phyloP scores from a whole-genome alignment of 2,888 invertebrate species.

The Agrilus cyanescens region DNA sequence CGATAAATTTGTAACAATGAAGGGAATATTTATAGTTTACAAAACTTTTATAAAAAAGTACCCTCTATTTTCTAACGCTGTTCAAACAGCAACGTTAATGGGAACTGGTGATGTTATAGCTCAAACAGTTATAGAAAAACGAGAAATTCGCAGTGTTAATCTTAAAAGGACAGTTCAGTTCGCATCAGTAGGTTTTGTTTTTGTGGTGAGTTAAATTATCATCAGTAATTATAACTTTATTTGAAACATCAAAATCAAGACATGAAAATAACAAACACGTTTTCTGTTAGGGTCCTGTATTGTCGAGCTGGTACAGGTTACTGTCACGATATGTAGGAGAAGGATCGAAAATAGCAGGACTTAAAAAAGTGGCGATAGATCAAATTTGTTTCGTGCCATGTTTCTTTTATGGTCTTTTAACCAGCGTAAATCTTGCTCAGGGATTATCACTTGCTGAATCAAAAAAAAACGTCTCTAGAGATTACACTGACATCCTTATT shows the following conservation, averaged over 20 bases:
- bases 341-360: conserved; percentile 39
- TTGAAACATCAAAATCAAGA: neutral
- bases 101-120: conserved; percentile 66
- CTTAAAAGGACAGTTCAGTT: conserved; percentile 49
- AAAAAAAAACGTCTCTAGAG: conserved; percentile 41
- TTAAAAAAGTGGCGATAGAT: conserved; percentile 61
- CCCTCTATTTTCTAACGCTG: conserved; percentile 47
- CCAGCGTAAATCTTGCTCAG: conserved; percentile 45
- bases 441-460: conserved; percentile 42
- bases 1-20: no score
- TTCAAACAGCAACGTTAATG: conserved; percentile 62
- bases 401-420: conserved; percentile 48
- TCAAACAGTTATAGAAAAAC: conserved; percentile 52
- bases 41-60: conserved; percentile 13
- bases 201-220: conserved; percentile 43
- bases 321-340: conserved; percentile 49
- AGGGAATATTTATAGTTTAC: conserved; percentile 12
- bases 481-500: conserved; percentile 51
- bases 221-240: neutral
- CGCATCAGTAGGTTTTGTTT: conserved; percentile 51
- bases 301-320: conserved; percentile 57
- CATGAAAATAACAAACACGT: no score
- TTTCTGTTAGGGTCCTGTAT: conserved; percentile 45
- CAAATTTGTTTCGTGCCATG: conserved; percentile 64
- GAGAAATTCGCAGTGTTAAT: conserved; percentile 39